These are phyloP conservation scores for Paraplagusia blochii DNA, from an alignment of 2,113 vertebrate species.

Conservation along the genomic window DNA sequence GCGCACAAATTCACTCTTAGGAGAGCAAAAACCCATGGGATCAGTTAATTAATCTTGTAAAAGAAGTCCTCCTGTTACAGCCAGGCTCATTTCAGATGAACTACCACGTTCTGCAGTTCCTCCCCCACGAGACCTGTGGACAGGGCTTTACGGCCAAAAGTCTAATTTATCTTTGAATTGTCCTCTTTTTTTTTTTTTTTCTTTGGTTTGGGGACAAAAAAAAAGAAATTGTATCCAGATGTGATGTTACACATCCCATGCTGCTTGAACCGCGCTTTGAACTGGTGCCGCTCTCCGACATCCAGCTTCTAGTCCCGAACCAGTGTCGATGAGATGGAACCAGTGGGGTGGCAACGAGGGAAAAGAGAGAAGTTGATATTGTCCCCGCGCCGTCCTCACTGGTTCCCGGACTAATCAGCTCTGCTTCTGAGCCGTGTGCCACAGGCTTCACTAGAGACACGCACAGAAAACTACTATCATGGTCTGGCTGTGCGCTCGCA, in stretches of 20 bases:
- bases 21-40: constrained; percentile 45
- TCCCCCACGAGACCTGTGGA: constrained; percentile 15
- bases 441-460: constrained; percentile 6
- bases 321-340: background rate
- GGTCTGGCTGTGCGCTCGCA: constrained; percentile 4
- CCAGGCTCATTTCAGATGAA: constrained; percentile 47
- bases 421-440: constrained; percentile 29
- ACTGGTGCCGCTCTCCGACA: constrained; percentile 37
- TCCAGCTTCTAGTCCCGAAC: constrained; percentile 7
- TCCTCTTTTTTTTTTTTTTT: constrained; percentile 13
- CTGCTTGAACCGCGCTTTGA: constrained; percentile 18
- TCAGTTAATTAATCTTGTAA: constrained; percentile 70
- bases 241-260: background rate
- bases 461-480: constrained; percentile 4
- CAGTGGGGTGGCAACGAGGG: background rate
- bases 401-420: constrained; percentile 45
- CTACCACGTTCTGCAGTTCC: constrained; percentile 43
- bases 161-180: constrained; percentile 38
- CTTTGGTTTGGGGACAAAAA: background rate
- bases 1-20: constrained; percentile 25
- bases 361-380: constrained; percentile 19
- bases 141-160: constrained; percentile 18
- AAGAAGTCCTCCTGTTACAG: constrained; percentile 46
- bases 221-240: constrained; percentile 15
- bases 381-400: constrained; percentile 12